phyloP scores from a whole-genome alignment of 1,140 invertebrate genomes.

The Drosophila oshimai region DNA sequence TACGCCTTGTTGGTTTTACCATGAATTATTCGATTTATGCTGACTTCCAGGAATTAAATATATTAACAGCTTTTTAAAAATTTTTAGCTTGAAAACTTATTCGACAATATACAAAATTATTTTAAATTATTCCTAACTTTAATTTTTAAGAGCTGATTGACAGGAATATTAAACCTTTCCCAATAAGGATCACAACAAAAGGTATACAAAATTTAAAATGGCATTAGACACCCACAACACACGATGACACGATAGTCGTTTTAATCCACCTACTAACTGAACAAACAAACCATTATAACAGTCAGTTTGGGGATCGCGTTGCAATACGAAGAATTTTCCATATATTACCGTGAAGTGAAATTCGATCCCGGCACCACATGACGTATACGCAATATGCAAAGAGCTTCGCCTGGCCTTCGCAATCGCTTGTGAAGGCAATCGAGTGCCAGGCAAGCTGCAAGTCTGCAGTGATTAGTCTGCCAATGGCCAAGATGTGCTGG shows the following conservation, averaged over 20 bases:
- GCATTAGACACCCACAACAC: too few species aligned
- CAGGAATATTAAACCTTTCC: too few species aligned
- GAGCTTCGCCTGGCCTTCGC: constrained; percentile 12
- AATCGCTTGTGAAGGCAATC: constrained; percentile 8
- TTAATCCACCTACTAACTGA: constrained; percentile 9
- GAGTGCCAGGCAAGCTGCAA: constrained; percentile 33
- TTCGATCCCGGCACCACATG: constrained; percentile 14
- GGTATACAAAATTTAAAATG: neutral
- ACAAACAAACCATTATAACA: constrained; percentile 28
- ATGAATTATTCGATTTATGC: neutral
- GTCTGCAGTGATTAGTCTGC: constrained; percentile 32
- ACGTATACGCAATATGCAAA: constrained; percentile 57
- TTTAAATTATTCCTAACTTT: too few species aligned
- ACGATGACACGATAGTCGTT: neutral
- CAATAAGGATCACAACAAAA: neutral
- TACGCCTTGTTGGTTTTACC: neutral
- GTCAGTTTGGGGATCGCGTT: constrained; percentile 30
- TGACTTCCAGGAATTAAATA: neutral
- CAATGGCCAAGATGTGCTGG: constrained; percentile 50
- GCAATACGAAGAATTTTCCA: constrained; percentile 57
- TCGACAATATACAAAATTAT: too few species aligned
- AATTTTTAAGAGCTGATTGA: too few species aligned
- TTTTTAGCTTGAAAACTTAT: neutral
- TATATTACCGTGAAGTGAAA: constrained; percentile 58
- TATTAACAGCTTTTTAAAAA: neutral